Base-by-base conservation (phyloP, 2,797 vertebrate species). In the Helicolenus hilgendorfi region DNA sequence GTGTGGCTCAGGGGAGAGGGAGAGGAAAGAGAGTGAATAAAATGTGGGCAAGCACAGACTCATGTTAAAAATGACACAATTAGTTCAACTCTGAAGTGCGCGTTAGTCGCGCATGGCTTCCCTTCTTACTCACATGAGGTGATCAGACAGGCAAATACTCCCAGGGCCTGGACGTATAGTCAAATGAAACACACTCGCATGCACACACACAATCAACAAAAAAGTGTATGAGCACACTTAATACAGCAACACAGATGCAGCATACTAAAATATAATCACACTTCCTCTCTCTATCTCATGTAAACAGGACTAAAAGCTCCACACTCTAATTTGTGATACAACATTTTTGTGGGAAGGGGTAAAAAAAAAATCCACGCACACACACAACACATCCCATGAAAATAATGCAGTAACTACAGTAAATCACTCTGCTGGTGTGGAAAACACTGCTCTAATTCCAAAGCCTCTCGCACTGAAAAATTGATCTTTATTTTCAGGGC, bases 51-150 rank as follows among this genome's bases (percentile, higher is more conserved):
- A 96, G 95, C 94, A 89, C 81, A 95, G 94, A 96, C 94, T 96
- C 94, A 94, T 95, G 96, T 97, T 96, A 96, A 96, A 96, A 96
- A 96, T 96, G 95, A 97, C 96, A 96, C 96, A 97, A 97, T 97
- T 97, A 96, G 96, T 96, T 96, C 95, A 96, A 95, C 95, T 96
- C 95, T 95, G 96, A 94, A 96, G 96, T 97, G 93, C 80, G 91
- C 87, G 94, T 97, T 97, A 96, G 96, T 95, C 77, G 79, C 90
- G 94, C 96, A 94, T 95, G 95, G 92, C 94, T 94, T 94, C 93
- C 92, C 93, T 86, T 85, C 92, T 95, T 96, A 94, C 92, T 94
- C 95, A 96, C 96, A 96, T 93, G 94, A 95, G 94, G 96, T 94
- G 92, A 96, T 96, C 94, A 97, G 96, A 95, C 95, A 95, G 93